Base-by-base conservation (phyloP, 2,888 invertebrate genomes). In the Drosophila affinis region DNA sequence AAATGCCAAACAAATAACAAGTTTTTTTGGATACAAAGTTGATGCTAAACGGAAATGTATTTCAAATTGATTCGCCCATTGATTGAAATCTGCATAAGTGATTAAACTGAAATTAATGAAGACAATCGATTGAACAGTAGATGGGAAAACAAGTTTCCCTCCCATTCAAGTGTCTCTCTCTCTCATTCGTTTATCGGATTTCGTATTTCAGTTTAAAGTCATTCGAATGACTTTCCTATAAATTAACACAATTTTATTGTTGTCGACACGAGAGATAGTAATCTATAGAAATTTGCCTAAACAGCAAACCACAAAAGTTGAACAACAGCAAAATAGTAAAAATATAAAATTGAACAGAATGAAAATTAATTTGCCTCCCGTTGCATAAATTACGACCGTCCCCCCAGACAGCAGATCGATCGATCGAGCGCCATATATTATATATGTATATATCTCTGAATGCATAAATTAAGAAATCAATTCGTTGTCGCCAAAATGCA, bases 211-310 rank as follows among this genome's bases (percentile, higher is more conserved):
- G 59, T 65, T 62, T 69, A 4, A 39, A 69, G 45, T 52, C 62
- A 75, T 78, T 82, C 70, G 67, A 74, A 56, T 71, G 82, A 71
- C 76, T 83, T 75, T 81, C 76, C 78, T 79, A 88, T 87, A 88
- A 89, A 87, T 89, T 86, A 89, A 83, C 80, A 82, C 78, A 86
- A 81, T 86, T 87, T 87, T 87, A 87, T 89, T 87, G 86, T 83
- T 88, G 85, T 86, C 84, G 87, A 88, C 86, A 87, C 80, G 79
- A 87, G 74, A 79, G 86, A 87, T 85, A 69, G 69, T 77, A 73
- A 87, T 88, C 88, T 65, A 79, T 73, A 59, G 57, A 88, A 77
- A 88, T 85, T 84, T 85, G 80, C 83, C 75, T 86, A 84, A 84
- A 82, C 78, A 86, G 81, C 85, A 87, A 61, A 76, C 74, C 74